Evolutionary conservation across 2,113 vertebrate species (phyloP), one percentile per base, ranked within the genome.

Genomic region (Emydocephalus ijimae): DNA sequence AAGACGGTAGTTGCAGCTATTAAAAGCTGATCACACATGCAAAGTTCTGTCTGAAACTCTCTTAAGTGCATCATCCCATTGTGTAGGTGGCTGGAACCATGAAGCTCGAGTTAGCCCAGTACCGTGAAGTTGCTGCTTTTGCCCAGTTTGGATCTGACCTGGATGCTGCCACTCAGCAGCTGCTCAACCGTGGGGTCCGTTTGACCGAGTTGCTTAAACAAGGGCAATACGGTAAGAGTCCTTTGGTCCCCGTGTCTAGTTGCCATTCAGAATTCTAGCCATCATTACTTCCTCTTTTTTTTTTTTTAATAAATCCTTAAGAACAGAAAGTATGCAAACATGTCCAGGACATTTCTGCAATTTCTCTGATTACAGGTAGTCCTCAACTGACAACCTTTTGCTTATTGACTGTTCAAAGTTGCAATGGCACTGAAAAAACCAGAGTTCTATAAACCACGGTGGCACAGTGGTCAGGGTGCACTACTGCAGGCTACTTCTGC

Each of bases 81-180:
- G 21, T 52, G 0, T 81, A 99, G 99, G 99, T 99, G 98, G 99
- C 99, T 0, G 99, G 99, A 97, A 99, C 99, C 96, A 99, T 99
- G 99, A 99, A 99, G 97, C 97, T 99, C 96, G 99, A 99, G 95
- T 89, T 99, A 97, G 99, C 99, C 94, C 99, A 99, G 98, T 99
- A 99, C 94, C 99, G 99, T 92, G 99, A 99, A 95, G 99, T 99
- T 0, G 99, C 99, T 85, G 99, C 99, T 90, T 99, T 99, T 2
- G 99, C 99, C 57, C 99, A 99, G 97, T 99, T 99, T 0, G 99
- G 99, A 26, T 99, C 99, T 92, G 99, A 99, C 95, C 96, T 99
- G 90, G 99, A 99, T 15, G 99, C 99, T 26, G 98, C 99, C 93
- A 99, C 99, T 0, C 99, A 99, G 57, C 99, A 99, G 93, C 98